phyloP scores from a whole-genome alignment of 2,797 vertebrate genomes.

The Acanthiza pusilla region DNA sequence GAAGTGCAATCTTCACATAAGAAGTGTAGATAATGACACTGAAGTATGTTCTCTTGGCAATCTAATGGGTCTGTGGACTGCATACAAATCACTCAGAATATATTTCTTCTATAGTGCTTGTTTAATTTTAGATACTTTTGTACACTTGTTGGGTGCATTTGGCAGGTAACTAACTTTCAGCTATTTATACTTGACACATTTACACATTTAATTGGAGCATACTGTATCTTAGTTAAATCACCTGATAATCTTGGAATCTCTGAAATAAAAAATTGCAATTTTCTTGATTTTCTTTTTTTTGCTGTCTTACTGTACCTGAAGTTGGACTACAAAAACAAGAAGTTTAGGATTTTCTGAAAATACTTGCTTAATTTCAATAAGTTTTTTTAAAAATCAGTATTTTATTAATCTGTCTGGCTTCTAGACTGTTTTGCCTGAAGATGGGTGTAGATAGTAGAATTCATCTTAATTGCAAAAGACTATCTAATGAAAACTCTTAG shows the following conservation, averaged over 20 bases:
- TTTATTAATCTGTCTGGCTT: not conserved
- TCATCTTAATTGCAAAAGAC: not conserved
- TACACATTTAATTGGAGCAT: not conserved
- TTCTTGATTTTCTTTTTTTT: not conserved
- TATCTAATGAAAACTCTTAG: not conserved
- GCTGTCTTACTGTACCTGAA: not conserved
- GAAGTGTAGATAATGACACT: not conserved
- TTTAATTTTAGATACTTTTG: not conserved
- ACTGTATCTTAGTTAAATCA: not conserved
- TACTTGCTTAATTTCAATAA: not conserved
- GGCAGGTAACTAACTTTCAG: not conserved
- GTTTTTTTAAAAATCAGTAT: not conserved
- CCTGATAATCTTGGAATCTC: not conserved
- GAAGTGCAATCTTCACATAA: not conserved
- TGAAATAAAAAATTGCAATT: not conserved
- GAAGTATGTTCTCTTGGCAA: not conserved
- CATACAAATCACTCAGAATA: not conserved
- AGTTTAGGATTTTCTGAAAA: not conserved
- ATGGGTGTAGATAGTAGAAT: not conserved
- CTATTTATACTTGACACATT: not conserved
- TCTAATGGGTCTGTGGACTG: not conserved
- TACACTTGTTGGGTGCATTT: not conserved
- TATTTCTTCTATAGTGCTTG: not conserved
- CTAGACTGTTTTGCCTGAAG: not conserved
- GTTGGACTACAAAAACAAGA: not conserved